A percentile compares a stretch with the other conserved stretches of the same genome.
phyloP scores from a whole-genome alignment of 2,888 invertebrate genomes.

The Melanophora roralis region DNA sequence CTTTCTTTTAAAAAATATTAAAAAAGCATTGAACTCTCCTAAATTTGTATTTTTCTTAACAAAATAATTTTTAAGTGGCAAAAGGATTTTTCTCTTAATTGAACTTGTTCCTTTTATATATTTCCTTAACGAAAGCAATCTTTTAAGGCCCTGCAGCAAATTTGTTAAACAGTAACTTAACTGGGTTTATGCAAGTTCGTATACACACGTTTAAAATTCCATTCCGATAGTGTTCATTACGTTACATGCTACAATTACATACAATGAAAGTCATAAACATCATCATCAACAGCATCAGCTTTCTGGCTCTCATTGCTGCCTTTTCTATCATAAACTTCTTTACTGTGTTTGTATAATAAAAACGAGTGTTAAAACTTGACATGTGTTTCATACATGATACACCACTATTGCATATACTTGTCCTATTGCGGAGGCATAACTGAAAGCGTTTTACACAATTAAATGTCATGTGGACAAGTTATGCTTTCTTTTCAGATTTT shows the following conservation, averaged over 20 bases:
- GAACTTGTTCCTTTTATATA: not conserved
- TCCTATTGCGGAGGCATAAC: slow-evolving; percentile 7
- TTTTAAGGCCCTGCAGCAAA: slow-evolving; percentile 1
- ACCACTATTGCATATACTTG: not conserved
- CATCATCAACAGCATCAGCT: slow-evolving; percentile 7
- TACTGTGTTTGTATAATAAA: slow-evolving; percentile 28
- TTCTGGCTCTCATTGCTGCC: not conserved
- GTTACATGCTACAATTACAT: slow-evolving; percentile 40
- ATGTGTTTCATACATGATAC: slow-evolving; percentile 45
- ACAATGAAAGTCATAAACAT: slow-evolving; percentile 44
- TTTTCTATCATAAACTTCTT: slow-evolving; percentile 16
- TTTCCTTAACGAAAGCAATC: not conserved
- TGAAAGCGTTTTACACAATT: slow-evolving; percentile 43
- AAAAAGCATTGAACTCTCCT: no score
- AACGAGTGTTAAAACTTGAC: slow-evolving; percentile 47
- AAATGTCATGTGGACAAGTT: slow-evolving; percentile 38
- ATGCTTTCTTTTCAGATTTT: slow-evolving; percentile 10
- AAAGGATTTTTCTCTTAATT: no score
- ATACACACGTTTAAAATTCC: not conserved
- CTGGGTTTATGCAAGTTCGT: not conserved
- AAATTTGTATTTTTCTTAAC: no score
- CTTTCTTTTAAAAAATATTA: no score
- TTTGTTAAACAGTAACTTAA: not conserved
- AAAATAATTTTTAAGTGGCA: no score
- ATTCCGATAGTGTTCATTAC: slow-evolving; percentile 32